A percentile compares a stretch with the other conserved stretches of the same genome.
These are phyloP conservation scores for Brachyalestes nurse DNA, from an alignment of 2,797 vertebrate genomes.

Conservation along the genomic window DNA sequence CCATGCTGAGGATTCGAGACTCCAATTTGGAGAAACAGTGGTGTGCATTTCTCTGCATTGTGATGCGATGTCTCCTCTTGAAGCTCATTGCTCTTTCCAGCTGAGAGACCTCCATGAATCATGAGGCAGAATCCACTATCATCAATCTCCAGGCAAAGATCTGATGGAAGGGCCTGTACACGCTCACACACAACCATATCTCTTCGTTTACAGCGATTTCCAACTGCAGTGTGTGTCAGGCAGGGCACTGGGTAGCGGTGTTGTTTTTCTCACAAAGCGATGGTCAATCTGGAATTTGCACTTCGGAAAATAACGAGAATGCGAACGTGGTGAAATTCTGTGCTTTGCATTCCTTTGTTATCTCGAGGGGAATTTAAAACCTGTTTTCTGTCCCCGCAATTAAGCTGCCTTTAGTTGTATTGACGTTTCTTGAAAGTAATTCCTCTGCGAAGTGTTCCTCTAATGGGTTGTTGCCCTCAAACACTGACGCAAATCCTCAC, in stretches of 20 bases:
- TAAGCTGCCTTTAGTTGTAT: slow-evolving; percentile 20
- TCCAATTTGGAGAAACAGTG: background rate
- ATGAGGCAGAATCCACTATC: slow-evolving; percentile 31
- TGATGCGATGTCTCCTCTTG: background rate
- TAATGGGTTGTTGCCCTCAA: background rate
- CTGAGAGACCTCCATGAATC: background rate
- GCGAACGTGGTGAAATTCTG: background rate
- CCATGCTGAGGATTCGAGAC: background rate
- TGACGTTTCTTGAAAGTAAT: slow-evolving; percentile 13
- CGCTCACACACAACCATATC: slow-evolving; percentile 28
- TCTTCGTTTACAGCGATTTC: slow-evolving; percentile 13
- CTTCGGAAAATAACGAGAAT: background rate
- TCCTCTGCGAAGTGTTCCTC: background rate
- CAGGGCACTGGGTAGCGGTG: background rate
- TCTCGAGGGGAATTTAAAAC: background rate
- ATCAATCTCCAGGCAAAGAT: background rate
- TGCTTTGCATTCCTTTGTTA: background rate
- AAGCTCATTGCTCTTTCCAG: background rate
- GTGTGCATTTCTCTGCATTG: background rate
- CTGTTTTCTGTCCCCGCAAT: background rate
- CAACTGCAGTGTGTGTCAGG: background rate
- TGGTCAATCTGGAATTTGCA: background rate
- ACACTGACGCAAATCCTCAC: background rate
- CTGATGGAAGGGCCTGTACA: background rate
- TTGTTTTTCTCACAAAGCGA: background rate